phyloP scores from a whole-genome alignment of 2,113 vertebrate genomes.

The Pimephales promelas region DNA sequence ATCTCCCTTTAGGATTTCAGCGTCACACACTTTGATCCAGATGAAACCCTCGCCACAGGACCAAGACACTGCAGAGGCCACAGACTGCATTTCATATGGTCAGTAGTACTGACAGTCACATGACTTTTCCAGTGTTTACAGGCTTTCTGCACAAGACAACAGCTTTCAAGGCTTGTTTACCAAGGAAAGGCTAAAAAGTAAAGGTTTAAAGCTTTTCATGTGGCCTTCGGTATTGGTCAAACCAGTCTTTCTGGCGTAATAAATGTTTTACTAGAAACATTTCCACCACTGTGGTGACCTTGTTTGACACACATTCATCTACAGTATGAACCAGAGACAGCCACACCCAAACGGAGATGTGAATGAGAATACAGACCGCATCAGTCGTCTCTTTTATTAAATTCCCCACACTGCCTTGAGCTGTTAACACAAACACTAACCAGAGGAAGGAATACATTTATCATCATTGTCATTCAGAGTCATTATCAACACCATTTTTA shows the following conservation, averaged over 20 bases:
- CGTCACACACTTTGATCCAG: not conserved
- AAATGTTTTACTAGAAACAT: not conserved
- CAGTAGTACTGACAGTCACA: not conserved
- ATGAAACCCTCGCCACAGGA: not conserved
- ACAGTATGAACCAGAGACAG: not conserved
- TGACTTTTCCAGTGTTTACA: conserved; percentile 7
- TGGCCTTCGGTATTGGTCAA: not conserved
- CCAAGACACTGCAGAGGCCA: not conserved
- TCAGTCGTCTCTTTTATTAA: not conserved
- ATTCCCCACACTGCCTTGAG: not conserved
- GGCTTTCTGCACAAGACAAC: not conserved
- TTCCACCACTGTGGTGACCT: conserved; percentile 15
- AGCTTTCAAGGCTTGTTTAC: not conserved
- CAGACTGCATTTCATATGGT: not conserved
- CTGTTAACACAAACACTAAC: not conserved
- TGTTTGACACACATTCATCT: not conserved
- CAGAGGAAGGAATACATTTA: not conserved
- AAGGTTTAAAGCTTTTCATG: conserved; percentile 1
- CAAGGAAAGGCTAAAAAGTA: not conserved
- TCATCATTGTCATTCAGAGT: not conserved
- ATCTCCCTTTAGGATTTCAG: not conserved
- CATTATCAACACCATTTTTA: conserved; percentile 9
- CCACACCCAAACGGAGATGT: not conserved
- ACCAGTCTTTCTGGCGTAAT: conserved; percentile 1
- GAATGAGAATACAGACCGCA: not conserved